Conservation (phyloP, 2,113 vertebrate genomes). For the Colinus virginianus region DNA sequence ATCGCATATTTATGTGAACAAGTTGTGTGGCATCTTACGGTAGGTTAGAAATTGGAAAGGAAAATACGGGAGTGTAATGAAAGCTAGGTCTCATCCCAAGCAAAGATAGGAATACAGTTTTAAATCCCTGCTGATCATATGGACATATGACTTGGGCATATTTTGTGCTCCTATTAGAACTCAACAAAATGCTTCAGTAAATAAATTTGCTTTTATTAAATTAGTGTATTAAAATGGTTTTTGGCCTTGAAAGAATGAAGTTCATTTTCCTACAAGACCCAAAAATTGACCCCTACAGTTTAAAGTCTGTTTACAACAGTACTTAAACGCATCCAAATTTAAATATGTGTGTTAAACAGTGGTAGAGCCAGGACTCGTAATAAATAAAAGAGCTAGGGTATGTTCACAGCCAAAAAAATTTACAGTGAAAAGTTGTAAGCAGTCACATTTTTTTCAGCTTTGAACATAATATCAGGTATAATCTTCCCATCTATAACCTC, state of each 20-base stretch:
- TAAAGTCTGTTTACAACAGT: not conserved
- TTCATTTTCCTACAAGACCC: not conserved
- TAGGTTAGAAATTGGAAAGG: not conserved
- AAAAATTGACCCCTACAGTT: not conserved
- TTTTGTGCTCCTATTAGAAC: not conserved
- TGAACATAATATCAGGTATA: not conserved
- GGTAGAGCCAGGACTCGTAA: not conserved
- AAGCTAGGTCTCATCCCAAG: not conserved
- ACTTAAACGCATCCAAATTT: not conserved
- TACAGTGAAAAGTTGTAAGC: not conserved
- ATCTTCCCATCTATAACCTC: not conserved
- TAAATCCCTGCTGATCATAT: not conserved
- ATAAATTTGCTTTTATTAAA: not conserved
- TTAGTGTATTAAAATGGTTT: not conserved
- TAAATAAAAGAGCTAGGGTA: not conserved
- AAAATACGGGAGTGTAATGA: not conserved
- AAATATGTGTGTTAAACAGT: not conserved
- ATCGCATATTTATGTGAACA: not conserved
- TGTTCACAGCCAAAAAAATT: conserved; percentile 15
- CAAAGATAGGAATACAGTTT: not conserved
- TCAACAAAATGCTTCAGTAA: not conserved
- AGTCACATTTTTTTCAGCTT: conserved; percentile 16
- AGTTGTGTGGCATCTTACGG: not conserved
- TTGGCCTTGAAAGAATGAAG: not conserved
- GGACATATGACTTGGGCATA: not conserved